Evolutionary conservation across 2,888 invertebrate species (phyloP), one percentile per base, ranked within the genome.

Genomic region (Pherbina coryleti): DNA sequence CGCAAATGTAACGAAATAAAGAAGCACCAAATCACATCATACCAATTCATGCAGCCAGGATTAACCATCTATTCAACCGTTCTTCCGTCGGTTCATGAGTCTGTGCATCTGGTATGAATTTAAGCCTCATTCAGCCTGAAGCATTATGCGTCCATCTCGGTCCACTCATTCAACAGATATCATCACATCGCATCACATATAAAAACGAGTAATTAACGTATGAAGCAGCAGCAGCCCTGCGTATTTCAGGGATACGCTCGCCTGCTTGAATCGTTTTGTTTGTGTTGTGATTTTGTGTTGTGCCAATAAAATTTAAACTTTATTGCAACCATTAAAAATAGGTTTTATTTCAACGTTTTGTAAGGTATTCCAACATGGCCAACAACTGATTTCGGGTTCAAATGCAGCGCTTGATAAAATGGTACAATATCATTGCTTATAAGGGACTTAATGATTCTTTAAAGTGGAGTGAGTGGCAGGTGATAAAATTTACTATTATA

Each of bases 141-240:
- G 72, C 72, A 37, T 60, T 11, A 44, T 44, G 44, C 44, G 37
- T 72, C 22, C 22, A 25, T 60, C 60, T 28, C 44, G 60, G 60
- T 14, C 72, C 44, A 60, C 19, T 70, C 69, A 19, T 64, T 62
- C 64, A 64, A 79, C 81, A 80, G 82, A 82, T 82, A 82, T 81
- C 80, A 81, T 82, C n/a, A 19, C 71, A 55, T 53, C 67, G 49
- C 49, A 25, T 44, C 81, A 81, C 79, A 80, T 80, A 80, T 82
- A 82, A 82, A 82, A 81, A 66, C 69, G 79, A 80, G 81, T 81
- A 82, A 82, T 82, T 82, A 82, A 82, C 82, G 80, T 80, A 74
- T 70, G 19, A 17, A 19, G 57, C 53, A n/a, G 31, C 55, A 14
- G 71, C 62, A 44, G 60, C 72, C 51, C 60, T 72, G 60, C 74